These are phyloP conservation scores for Congeria kusceri DNA, from an alignment of 2,888 invertebrate species.

Conservation along the genomic window DNA sequence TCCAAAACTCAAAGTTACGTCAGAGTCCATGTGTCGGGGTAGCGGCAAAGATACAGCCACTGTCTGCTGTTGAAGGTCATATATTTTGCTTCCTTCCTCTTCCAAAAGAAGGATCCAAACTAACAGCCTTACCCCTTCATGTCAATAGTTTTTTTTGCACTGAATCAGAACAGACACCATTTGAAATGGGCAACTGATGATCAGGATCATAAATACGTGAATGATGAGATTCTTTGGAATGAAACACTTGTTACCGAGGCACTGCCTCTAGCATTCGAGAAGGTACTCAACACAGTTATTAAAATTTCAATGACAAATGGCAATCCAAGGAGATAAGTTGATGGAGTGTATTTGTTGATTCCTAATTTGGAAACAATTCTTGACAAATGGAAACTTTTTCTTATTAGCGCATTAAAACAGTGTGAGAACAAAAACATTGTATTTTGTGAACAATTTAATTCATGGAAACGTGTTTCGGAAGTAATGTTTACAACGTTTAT, in stretches of 20 bases:
- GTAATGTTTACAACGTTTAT: conserved; percentile 24
- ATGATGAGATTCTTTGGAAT: conserved; percentile 80
- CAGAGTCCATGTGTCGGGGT: conserved; percentile 51
- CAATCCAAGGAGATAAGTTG: conserved; percentile 19
- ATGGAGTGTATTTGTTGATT: conserved; percentile 44
- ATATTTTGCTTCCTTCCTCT: conserved; percentile 83
- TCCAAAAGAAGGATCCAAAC: conserved; percentile 71
- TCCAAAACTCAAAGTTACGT: conserved; percentile 19
- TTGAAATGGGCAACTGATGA: conserved; percentile 81
- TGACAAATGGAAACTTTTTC: conserved; percentile 65
- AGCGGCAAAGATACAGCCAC: conserved; percentile 22
- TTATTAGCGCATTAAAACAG: conserved; percentile 30
- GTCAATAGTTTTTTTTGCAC: conserved; percentile 82
- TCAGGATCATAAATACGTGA: conserved; percentile 44
- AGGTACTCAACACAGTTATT: conserved; percentile 59
- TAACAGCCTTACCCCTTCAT: conserved; percentile 82
- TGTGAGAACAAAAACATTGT: conserved; percentile 19
- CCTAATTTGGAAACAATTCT: conserved; percentile 40
- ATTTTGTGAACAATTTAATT: conserved; percentile 29
- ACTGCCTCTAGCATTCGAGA: conserved; percentile 72
- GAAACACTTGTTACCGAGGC: conserved; percentile 75
- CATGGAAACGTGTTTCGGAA: conserved; percentile 18
- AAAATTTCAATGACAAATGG: conserved; percentile 6
- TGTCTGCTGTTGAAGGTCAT: conserved; percentile 70
- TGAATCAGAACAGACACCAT: conserved; percentile 81